Conservation (phyloP, 2,113 vertebrate genomes). For the Callospermophilus lateralis region DNA sequence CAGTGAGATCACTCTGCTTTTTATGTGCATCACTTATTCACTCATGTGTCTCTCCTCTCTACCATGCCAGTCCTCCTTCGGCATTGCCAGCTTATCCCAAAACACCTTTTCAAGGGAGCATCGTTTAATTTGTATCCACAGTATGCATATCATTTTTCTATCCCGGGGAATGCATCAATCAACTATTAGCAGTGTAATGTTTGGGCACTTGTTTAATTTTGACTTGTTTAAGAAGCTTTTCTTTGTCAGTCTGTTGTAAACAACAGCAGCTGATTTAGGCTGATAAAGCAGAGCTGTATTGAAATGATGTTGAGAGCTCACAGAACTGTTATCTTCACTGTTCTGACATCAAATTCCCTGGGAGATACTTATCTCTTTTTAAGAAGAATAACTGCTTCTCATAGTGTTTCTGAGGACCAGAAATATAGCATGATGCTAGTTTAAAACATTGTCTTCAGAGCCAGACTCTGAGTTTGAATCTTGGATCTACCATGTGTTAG, state of each 20-base stretch:
- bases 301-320: not conserved
- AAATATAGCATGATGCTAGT: not conserved
- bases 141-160: not conserved
- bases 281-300: not conserved
- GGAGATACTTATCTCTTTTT: not conserved
- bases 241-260: not conserved
- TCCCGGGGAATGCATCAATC: not conserved
- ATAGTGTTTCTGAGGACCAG: not conserved
- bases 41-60: not conserved
- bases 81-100: not conserved
- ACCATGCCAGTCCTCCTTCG: not conserved
- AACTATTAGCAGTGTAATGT: not conserved
- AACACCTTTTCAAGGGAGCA: not conserved
- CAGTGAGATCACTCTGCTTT: not conserved
- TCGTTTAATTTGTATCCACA: not conserved
- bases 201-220: not conserved
- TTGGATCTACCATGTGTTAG: not conserved
- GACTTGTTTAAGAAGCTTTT: not conserved
- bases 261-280: not conserved
- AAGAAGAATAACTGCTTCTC: not conserved
- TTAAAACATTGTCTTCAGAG: not conserved
- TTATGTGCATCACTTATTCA: not conserved
- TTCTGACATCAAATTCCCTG: not conserved
- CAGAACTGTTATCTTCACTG: not conserved
- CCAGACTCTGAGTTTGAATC: not conserved